A percentile compares a stretch with the other conserved stretches of the same genome.
Evolutionary conservation across 2,113 vertebrate species (phyloP).

Genomic region (Hydrolagus affinis): DNA sequence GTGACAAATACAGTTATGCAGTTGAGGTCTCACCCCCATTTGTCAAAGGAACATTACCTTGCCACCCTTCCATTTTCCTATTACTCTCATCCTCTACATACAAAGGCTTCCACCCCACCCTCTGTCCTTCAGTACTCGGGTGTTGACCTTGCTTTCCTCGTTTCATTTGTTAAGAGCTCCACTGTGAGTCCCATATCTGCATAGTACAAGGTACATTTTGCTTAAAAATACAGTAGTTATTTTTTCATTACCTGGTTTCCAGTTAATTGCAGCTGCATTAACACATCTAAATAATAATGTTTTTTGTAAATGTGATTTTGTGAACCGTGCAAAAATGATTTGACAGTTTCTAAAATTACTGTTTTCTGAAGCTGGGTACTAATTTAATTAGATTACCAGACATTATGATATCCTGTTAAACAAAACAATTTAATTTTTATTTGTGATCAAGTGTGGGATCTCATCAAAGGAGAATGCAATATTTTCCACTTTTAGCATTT

Average conservation of each 20-base stretch:
- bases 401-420: neutral
- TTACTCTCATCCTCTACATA: conserved; percentile 4
- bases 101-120: neutral
- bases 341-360: neutral
- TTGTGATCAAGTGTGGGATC: neutral
- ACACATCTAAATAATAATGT: neutral
- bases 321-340: neutral
- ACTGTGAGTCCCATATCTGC: too few relatives aligned
- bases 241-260: neutral
- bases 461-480: neutral
- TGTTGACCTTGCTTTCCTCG: too few relatives aligned
- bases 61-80: conserved; percentile 13
- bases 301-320: neutral
- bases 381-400: neutral
- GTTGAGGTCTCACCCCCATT: neutral
- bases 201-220: too few relatives aligned
- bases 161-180: too few relatives aligned
- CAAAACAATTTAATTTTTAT: neutral
- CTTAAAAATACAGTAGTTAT: too few relatives aligned
- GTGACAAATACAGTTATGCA: too few relatives aligned
- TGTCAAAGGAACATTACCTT: neutral
- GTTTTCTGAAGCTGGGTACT: neutral
- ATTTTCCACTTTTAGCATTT: neutral
- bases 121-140: neutral
- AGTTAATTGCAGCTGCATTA: neutral